phyloP scores from a whole-genome alignment of 2,113 vertebrate genomes.

The Astur gentilis region DNA sequence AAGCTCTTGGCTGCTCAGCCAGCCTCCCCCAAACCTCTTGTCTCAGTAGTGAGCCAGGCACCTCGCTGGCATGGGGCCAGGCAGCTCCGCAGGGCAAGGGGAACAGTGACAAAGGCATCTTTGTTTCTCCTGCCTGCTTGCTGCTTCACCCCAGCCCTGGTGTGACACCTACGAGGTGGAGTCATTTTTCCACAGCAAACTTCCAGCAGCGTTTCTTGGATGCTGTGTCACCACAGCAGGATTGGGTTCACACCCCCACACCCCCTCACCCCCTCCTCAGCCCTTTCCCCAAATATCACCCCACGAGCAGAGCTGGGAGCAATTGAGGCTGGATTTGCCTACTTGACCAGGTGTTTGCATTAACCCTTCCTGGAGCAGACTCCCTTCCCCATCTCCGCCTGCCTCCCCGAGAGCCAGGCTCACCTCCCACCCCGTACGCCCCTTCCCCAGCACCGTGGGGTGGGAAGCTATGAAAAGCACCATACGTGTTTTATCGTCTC shows the following conservation, averaged over 20 bases:
- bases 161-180: background rate
- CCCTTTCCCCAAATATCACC: background rate
- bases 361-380: background rate
- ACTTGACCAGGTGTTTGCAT: background rate
- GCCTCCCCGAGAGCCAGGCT: background rate
- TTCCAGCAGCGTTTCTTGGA: background rate
- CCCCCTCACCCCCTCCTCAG: too few relatives aligned
- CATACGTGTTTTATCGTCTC: background rate
- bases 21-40: background rate
- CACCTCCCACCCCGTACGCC: accelerated
- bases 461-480: background rate
- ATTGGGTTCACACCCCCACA: accelerated
- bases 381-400: background rate
- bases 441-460: accelerated
- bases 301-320: background rate
- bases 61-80: accelerated
- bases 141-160: background rate
- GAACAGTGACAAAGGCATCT: background rate
- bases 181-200: background rate
- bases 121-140: slow-evolving; percentile 4
- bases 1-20: background rate
- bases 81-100: background rate
- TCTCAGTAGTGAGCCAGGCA: accelerated
- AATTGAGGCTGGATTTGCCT: background rate
- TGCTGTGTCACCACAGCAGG: accelerated